Evolutionary conservation across 2,113 vertebrate species (phyloP).

Genomic region (Chauna torquata): DNA sequence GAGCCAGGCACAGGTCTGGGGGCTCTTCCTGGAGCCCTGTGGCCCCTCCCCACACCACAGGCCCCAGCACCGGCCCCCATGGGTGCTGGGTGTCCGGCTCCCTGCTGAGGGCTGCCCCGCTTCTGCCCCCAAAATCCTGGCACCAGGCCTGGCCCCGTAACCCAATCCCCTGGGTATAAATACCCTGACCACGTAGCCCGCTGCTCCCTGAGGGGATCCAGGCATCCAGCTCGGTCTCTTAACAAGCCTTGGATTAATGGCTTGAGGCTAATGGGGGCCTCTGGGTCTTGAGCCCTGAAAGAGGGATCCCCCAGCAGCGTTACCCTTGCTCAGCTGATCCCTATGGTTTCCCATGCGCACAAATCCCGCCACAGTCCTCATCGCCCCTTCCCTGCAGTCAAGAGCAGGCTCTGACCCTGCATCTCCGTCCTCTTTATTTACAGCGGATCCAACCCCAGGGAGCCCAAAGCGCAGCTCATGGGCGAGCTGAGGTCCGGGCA

Average conservation of each 20-base stretch:
- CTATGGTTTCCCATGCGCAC: accelerated
- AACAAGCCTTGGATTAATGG: accelerated
- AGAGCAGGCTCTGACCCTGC: accelerated
- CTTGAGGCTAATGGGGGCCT: background rate
- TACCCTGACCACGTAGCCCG: background rate
- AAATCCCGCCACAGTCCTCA: background rate
- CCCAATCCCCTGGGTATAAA: background rate
- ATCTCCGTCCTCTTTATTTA: background rate
- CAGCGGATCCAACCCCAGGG: accelerated
- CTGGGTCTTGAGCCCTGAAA: background rate
- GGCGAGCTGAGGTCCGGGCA: background rate
- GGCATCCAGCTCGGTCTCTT: accelerated
- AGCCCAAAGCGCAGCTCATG: background rate
- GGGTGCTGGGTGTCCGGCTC: background rate
- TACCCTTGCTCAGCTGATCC: background rate
- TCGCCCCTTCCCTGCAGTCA: background rate
- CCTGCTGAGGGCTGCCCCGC: background rate
- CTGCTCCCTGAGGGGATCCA: background rate
- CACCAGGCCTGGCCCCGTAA: background rate
- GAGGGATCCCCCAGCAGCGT: accelerated
- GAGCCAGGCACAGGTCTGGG: too few relatives aligned
- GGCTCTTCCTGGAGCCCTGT: background rate
- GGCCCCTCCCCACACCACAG: accelerated
- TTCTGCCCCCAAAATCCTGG: background rate
- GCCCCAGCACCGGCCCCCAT: accelerated